A percentile compares a stretch with the other conserved stretches of the same genome.
Evolutionary conservation across 2,888 invertebrate genomes (phyloP).

Genomic region (Drosophila engyochracea): DNA sequence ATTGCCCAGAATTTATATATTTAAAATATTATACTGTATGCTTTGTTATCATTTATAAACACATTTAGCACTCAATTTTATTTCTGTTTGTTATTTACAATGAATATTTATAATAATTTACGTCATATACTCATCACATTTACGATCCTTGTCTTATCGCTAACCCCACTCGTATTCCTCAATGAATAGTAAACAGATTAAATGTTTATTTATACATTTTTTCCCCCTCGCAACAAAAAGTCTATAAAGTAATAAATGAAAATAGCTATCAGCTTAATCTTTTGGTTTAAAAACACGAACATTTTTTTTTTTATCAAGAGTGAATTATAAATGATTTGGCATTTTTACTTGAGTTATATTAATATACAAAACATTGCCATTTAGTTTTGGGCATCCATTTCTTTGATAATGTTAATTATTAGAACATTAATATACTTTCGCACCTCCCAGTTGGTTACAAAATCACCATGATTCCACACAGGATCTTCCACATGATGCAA

Average conservation of each 20-base stretch:
- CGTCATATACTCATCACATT: slow-evolving; percentile 20
- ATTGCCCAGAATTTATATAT: neutral
- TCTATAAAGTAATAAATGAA: slow-evolving; percentile 15
- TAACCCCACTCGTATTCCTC: neutral
- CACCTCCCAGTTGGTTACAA: slow-evolving; percentile 53
- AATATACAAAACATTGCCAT: neutral
- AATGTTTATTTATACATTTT: slow-evolving; percentile 6
- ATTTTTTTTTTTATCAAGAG: neutral
- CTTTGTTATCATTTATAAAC: neutral
- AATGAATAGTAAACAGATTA: neutral
- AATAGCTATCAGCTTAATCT: neutral
- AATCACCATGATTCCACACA: slow-evolving; percentile 67
- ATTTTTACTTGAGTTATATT: neutral
- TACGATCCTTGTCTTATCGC: slow-evolving; percentile 16
- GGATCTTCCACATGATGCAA: slow-evolving; percentile 60
- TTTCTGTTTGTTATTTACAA: neutral
- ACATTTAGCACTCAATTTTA: neutral
- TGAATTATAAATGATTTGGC: neutral
- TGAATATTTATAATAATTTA: neutral
- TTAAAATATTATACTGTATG: neutral
- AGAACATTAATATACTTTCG: slow-evolving; percentile 66
- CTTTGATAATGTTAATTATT: slow-evolving; percentile 55
- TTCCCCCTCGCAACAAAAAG: neutral
- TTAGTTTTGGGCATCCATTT: slow-evolving; percentile 21
- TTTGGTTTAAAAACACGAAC: neutral